Evolutionary conservation across 2,888 invertebrate species (phyloP), one percentile per base, ranked within the genome.

Genomic region (Volucella inanis): DNA sequence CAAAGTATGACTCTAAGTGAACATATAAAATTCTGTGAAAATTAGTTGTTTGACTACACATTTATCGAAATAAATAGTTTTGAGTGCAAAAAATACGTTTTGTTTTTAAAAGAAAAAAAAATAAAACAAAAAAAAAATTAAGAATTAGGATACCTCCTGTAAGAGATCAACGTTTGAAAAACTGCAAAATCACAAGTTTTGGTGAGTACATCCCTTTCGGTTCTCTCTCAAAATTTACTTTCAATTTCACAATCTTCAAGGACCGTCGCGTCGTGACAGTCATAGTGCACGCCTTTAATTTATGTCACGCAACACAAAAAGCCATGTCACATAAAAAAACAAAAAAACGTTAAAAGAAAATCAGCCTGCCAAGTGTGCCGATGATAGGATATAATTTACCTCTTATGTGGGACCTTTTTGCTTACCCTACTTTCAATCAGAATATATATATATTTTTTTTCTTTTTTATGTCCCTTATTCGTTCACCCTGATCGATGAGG

Each of bases 171-270:
- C 22, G 31, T 31, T 61, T 50, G 10, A 10, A 11, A 1, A 49
- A 72, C 43, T 70, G 10, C 41, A 61, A 43, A 15, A 41, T 3
- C 22, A 31, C 10, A 11, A 57, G 18, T 31, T 4, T 57, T 45
- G 79, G 79, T 79, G 79, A 79, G 79, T 79, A 79, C 79, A 72
- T 15, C 50, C 47, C 79, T 72, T 72, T 79, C 47, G 65, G 59
- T 65, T 61, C 18, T 59, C 41, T 22, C 50, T 59, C 62, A 55
- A 78, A 78, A 77, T 50, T 65, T 31, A 14, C 38, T 64, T 74
- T 14, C 54, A 31, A 15, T 55, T 74, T 39, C 22, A 49, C 11
- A 52, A 39, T 39, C 65, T 39, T 8, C 18, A 65, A 50, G 49
- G 64, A 64, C 38, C 18, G 43, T 57, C 49, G 45, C 39, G 67